Percentiles rank a stretch among this genome's conserved stretches.
Evolutionary conservation across 2,113 vertebrate species (phyloP).

Genomic region (Grammatotria lemairii): DNA sequence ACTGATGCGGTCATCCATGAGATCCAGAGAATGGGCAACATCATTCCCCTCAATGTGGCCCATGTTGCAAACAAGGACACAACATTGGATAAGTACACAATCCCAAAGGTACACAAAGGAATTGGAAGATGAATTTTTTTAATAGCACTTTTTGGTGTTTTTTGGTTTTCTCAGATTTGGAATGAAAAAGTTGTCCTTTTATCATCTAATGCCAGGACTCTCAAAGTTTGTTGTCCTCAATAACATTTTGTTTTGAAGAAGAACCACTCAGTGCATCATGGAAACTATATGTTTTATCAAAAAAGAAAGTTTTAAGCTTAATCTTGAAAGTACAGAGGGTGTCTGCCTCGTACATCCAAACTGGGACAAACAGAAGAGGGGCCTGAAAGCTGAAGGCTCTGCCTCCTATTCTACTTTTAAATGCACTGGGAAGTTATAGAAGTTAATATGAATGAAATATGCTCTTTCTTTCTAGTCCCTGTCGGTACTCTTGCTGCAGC

Average conservation of each 20-base stretch:
- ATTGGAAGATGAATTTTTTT: background rate
- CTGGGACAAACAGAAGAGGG: background rate
- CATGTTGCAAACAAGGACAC: slow-evolving; percentile 33
- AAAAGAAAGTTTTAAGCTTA: no score
- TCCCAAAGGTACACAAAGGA: slow-evolving; percentile 67
- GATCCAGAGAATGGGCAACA: no score
- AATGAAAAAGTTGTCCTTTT: background rate
- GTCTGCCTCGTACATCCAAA: no score
- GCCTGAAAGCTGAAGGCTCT: no score
- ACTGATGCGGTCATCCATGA: no score
- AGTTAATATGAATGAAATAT: background rate
- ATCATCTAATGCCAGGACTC: background rate
- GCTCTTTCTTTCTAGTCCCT: background rate
- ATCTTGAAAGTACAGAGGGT: no score
- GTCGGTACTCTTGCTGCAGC: background rate
- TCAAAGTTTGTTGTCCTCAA: background rate
- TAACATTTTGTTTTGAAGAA: background rate
- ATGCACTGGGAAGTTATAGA: background rate
- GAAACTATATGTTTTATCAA: no score
- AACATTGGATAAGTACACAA: slow-evolving; percentile 47
- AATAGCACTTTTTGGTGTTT: background rate
- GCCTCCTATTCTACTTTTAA: background rate
- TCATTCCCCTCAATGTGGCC: no score
- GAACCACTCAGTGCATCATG: background rate
- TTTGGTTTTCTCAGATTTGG: background rate